Base-by-base conservation (phyloP, 1,140 invertebrate genomes). In the Trichoplusia ni region DNA sequence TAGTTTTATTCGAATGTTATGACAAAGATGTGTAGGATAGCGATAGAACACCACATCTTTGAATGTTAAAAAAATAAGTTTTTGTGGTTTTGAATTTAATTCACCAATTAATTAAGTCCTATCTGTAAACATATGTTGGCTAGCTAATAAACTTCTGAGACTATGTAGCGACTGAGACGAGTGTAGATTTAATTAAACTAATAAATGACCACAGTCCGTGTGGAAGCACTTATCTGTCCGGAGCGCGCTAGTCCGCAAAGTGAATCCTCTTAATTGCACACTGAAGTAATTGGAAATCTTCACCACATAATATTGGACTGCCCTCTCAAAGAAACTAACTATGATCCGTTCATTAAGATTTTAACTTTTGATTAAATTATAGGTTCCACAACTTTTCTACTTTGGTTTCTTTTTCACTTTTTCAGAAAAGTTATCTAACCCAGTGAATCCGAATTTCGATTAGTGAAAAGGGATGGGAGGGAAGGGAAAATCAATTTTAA, bases 231-330 rank as follows among this genome's bases (percentile, higher is more conserved):
- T 74, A 71, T 66, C 65, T 54, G 27, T 37, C 33, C 13, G 31
- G 18, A 33, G 13, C 29, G 54, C 29, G 25, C 65, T 35, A 54
- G 47, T 42, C 59, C 47, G 49, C 60, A 61, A 63, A 69, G 61
- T 64, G 69, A 72, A 67, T 69, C 64, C 63, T 69, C 72, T 72
- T 72, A 75, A 72, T 67, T 69, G 64, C 56, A 63, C 58, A 37
- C 51, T 37, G 8, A 59, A 70, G 64, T 72, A 67, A 75, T 67
- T 68, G 58, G 44, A 60, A 69, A 63, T 44, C 54, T 61, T 54
- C 40, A 31, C 66, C 63, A 69, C 64, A 69, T 66, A 46, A 63
- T 67, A 69, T 67, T 29, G 63, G 37, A 60, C 31, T 23, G 29
- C 18, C 25, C 46, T 18, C 42, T 69, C 47, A 69, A 64, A 67